phyloP scores from a whole-genome alignment of 1,140 invertebrate genomes.

The Drosophila takahashii region DNA sequence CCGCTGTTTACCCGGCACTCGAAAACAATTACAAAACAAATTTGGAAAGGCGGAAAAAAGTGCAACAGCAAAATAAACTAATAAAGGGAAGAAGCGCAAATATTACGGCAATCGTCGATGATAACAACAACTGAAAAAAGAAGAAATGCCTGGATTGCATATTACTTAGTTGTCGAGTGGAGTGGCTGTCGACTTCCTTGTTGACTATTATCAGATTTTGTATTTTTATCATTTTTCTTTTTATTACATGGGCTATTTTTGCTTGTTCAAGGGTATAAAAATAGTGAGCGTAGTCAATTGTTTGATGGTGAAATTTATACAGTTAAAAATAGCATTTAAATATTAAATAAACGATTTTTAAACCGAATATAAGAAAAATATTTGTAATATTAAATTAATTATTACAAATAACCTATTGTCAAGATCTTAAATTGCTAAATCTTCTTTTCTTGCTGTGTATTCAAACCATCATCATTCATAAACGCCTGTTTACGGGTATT shows the following conservation, averaged over 20 bases:
- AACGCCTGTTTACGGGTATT: not conserved
- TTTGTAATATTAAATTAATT: too few relatives aligned
- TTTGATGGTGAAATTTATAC: too few relatives aligned
- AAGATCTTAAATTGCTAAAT: not conserved
- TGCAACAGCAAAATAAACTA: conserved; percentile 15
- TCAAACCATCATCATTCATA: not conserved
- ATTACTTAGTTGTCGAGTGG: conserved; percentile 43
- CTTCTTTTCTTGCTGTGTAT: not conserved
- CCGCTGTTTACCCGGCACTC: conserved; percentile 26
- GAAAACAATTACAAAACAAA: conserved; percentile 60
- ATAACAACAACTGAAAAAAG: conserved; percentile 19
- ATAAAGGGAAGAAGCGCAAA: conserved; percentile 28
- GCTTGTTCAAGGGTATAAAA: not conserved
- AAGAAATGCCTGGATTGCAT: conserved; percentile 42
- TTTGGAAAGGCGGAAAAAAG: conserved; percentile 16
- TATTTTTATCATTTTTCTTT: not conserved
- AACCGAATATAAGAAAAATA: too few relatives aligned
- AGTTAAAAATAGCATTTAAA: too few relatives aligned
- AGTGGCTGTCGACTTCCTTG: conserved; percentile 40
- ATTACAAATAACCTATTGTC: too few relatives aligned
- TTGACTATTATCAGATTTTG: conserved; percentile 19
- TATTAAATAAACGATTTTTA: too few relatives aligned
- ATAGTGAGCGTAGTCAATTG: not conserved
- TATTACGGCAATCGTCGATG: conserved; percentile 34
- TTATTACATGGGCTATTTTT: not conserved